Conservation (phyloP, 2,888 invertebrate genomes). For the Tyria jacobaeae region DNA sequence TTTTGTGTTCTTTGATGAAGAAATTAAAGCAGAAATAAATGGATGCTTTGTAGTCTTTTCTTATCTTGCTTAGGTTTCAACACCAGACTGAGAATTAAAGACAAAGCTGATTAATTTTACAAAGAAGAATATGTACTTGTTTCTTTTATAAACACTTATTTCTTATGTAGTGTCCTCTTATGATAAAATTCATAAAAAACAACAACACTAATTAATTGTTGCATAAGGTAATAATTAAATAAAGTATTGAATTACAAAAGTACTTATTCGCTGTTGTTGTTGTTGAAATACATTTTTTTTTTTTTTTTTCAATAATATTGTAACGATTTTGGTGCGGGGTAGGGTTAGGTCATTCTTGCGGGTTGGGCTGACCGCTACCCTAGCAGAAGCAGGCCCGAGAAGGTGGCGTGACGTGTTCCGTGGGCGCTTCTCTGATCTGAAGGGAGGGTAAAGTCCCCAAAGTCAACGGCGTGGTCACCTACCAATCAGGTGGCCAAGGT, state of each 20-base stretch:
- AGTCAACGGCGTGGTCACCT: too few species aligned
- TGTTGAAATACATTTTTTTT: too few species aligned
- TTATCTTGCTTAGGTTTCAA: conserved; percentile 12
- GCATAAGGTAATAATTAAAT: background rate
- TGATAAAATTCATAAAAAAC: background rate
- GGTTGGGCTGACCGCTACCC: too few species aligned
- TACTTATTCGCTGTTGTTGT: background rate
- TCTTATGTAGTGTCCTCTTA: background rate
- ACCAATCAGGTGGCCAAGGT: too few species aligned
- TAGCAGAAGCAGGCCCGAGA: too few species aligned
- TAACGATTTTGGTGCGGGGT: too few species aligned
- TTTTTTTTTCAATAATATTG: too few species aligned
- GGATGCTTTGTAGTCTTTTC: conserved; percentile 11
- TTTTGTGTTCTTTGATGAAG: conserved; percentile 51
- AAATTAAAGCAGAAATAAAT: conserved; percentile 40
- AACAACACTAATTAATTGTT: background rate
- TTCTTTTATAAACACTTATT: background rate
- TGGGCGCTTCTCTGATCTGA: too few species aligned
- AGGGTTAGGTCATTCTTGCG: background rate
- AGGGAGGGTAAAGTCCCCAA: too few species aligned
- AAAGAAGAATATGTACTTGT: conserved; percentile 9
- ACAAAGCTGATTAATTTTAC: conserved; percentile 16
- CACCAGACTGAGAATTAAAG: conserved; percentile 4
- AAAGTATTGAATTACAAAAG: background rate
- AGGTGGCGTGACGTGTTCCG: too few species aligned